Percentiles rank a stretch among this genome's conserved stretches.
Evolutionary conservation across 2,888 invertebrate genomes (phyloP).

Genomic region (Trypoxylon attenuatum): DNA sequence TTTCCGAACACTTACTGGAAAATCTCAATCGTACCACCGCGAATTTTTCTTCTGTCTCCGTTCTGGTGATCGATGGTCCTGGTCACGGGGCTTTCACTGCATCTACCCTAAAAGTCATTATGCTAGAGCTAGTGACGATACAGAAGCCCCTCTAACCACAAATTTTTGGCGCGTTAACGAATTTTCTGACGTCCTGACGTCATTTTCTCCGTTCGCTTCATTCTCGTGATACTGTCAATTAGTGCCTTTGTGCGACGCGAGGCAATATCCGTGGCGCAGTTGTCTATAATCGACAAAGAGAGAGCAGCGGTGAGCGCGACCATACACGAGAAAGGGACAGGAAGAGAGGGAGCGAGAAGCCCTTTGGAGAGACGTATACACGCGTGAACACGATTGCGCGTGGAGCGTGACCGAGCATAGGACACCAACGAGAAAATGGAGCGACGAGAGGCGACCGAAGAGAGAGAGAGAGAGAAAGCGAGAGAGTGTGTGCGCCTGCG

Average conservation of each 20-base stretch:
- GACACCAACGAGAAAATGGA: not conserved
- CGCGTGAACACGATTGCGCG: slow-evolving; percentile 17
- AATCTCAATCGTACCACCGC: not conserved
- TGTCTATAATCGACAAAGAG: too few relatives aligned
- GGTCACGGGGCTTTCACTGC: too few relatives aligned
- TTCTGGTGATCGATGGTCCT: too few relatives aligned
- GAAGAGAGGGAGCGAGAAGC: slow-evolving; percentile 8
- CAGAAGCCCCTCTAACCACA: slow-evolving; percentile 15
- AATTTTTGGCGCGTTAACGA: slow-evolving; percentile 31
- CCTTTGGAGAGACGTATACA: slow-evolving; percentile 2
- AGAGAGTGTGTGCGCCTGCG: not conserved
- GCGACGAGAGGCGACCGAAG: not conserved
- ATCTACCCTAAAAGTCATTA: too few relatives aligned
- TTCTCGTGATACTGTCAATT: slow-evolving; percentile 38
- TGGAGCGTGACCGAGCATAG: not conserved
- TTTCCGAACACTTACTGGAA: too few relatives aligned
- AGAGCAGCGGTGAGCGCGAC: too few relatives aligned
- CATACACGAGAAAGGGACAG: too few relatives aligned
- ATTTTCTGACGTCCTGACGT: slow-evolving; percentile 25
- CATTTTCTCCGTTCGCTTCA: slow-evolving; percentile 8
- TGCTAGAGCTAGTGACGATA: too few relatives aligned
- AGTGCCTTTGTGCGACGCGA: slow-evolving; percentile 17
- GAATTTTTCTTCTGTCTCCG: too few relatives aligned
- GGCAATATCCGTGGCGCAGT: slow-evolving; percentile 12
- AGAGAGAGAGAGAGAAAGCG: not conserved